Evolutionary conservation across 2,888 invertebrate species (phyloP).

Genomic region (Kuschelorhynchus macadamiae): DNA sequence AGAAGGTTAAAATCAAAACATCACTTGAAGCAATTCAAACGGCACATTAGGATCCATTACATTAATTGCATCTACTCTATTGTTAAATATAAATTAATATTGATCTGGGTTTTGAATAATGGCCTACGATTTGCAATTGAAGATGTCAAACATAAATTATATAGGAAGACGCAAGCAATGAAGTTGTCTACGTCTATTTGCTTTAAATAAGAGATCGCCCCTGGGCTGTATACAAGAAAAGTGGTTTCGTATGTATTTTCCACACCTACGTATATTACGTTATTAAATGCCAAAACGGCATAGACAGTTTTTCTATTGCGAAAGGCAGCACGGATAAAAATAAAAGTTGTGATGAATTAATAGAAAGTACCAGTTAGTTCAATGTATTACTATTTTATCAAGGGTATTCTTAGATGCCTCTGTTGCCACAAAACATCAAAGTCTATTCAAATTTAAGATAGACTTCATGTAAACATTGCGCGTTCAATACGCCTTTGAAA

Average conservation of each 20-base stretch:
- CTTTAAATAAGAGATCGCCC: conserved; percentile 11
- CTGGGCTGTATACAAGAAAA: conserved; percentile 6
- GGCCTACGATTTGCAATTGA: conserved; percentile 18
- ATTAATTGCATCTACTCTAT: conserved; percentile 12
- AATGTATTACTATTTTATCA: too few relatives aligned
- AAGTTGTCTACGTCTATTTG: conserved; percentile 26
- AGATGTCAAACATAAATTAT: conserved; percentile 30
- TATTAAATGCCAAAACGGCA: neutral
- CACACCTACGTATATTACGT: neutral
- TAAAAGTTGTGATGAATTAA: too few relatives aligned
- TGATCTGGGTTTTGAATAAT: conserved; percentile 21
- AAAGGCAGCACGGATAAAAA: too few relatives aligned
- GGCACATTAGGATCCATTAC: conserved; percentile 10
- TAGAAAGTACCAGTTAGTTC: too few relatives aligned
- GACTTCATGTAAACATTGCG: too few relatives aligned
- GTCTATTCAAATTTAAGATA: too few relatives aligned
- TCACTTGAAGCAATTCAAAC: conserved; percentile 10
- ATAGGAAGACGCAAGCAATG: conserved; percentile 19
- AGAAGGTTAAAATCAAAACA: conserved; percentile 6
- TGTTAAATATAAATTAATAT: conserved; percentile 31
- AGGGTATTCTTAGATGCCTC: too few relatives aligned
- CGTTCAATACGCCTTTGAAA: too few relatives aligned
- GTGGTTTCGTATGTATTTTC: neutral
- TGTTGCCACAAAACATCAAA: too few relatives aligned
- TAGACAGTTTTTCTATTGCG: too few relatives aligned